Evolutionary conservation across 1,140 invertebrate species (phyloP), one percentile per base, ranked within the genome.

Genomic region (Drosophila elegans): DNA sequence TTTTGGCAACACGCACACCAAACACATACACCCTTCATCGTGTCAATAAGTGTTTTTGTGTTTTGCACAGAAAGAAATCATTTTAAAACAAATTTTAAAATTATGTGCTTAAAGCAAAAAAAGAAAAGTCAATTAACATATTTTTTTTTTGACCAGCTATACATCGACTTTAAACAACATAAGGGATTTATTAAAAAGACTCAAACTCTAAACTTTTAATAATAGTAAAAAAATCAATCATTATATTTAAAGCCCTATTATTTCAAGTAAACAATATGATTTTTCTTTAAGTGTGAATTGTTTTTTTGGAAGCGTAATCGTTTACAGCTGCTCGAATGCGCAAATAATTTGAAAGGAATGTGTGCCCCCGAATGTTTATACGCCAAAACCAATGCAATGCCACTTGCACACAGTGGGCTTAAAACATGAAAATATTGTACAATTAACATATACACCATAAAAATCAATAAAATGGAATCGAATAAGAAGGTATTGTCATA

Each of bases 301-400:
- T 55, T 44, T 56, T 49, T 60, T 12, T 66, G 52, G 56, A 44
- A 71, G 74, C 59, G 89, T 91, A 91, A 91, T 91, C 83, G 89
- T 85, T 82, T 91, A 89, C 89, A 91, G 89, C 89, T 91, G 89
- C 80, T 89, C 72, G 80, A 91, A 91, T 85, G 90, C 80, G 89
- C 80, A 89, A 89, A 89, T 89, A 89, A 89, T 89, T 89, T 85
- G 74, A 85, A 81, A 75, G 85, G 78, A 90, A 90, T 90, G 80
- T 90, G 80, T 85, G 68, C 78, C 67, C 78, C 67, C 78, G 38
- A 80, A 89, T 83, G 83, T 71, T 78, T 74, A 68, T 73, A 74
- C 61, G 46, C 64, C 72, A 80, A 51, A 55, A 27, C 54, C 78
- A 53, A 67, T 66, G 62, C 68, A 74, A n/a, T 61, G 44, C 51